phyloP scores from a whole-genome alignment of 35 echinoderm and acorn worm species.

The Apostichopus japonicus region DNA sequence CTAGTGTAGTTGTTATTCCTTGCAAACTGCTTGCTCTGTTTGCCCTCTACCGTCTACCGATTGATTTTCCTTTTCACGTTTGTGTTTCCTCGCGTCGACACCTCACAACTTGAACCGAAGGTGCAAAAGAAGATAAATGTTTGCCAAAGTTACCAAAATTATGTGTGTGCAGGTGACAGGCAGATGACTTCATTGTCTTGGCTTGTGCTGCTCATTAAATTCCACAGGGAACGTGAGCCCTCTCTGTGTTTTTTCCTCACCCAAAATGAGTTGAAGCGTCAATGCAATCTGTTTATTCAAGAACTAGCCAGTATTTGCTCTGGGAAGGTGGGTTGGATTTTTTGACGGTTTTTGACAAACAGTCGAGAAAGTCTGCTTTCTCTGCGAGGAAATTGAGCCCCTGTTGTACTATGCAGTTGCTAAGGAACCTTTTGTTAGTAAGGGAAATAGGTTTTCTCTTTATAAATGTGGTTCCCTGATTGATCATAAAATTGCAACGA shows the following conservation, averaged over 20 bases:
- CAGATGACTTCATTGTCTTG: constrained; percentile 13
- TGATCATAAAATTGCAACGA: no score
- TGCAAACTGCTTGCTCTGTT: background rate
- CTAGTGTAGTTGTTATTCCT: no score
- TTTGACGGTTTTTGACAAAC: constrained; percentile 25
- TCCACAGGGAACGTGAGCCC: constrained; percentile 21
- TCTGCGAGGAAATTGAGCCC: constrained; percentile 32
- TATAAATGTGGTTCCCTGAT: background rate
- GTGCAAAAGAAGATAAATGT: constrained; percentile 28
- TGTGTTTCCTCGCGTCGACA: background rate
- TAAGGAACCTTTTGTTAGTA: background rate
- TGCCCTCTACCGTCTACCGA: background rate
- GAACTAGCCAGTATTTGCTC: constrained; percentile 24
- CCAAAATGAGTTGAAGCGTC: constrained; percentile 17
- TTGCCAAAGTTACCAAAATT: constrained; percentile 52
- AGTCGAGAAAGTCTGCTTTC: background rate
- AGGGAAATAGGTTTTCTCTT: background rate
- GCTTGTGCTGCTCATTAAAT: constrained; percentile 13
- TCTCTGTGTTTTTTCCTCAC: constrained; percentile 20
- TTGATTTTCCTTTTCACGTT: background rate
- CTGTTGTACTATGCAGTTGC: background rate
- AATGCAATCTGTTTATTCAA: constrained; percentile 21
- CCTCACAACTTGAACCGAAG: background rate
- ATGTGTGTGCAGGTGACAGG: constrained; percentile 27
- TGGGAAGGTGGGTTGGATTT: constrained; percentile 38